Evolutionary conservation across 2,797 vertebrate species (phyloP), one percentile per base, ranked within the genome.

Genomic region (Hydrophis major): DNA sequence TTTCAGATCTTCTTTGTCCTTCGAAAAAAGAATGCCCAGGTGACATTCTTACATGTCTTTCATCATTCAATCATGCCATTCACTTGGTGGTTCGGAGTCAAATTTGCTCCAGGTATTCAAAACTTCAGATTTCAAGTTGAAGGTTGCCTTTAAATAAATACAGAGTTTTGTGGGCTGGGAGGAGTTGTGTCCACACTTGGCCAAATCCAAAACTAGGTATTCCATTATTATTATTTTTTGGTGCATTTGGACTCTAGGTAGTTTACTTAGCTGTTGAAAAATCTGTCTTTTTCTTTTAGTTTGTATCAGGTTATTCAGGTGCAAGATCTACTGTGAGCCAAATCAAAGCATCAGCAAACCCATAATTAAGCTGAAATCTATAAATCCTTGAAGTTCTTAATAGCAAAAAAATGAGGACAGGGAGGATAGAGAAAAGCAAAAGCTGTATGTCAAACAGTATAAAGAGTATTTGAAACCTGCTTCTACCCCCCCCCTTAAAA

Each of bases 41-140:
- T 99, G 96, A 99, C 99, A 63, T 99, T 99, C 96, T 98, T 99
- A 94, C 99, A 99, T 88, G 99, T 99, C 93, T 99, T 98, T 96
- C 99, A 99, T 98, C 99, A 99, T 96, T 98, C 99, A 56, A 99
- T 99, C 96, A 99, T 99, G 99, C 98, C 99, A 2, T 99, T 99
- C 97, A 99, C 99, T 95, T 99, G 99, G 99, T 99, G 99, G 99
- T 99, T 99, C 96, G 99, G 99, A 92, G 99, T 99, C 95, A 99
- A 98, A 95, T 99, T 99, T 97, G 97, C 99, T 96, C 5, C 98
- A 98, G 99, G 99, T 99, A 98, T 95, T 93, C 92, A 93, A 95
- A 94, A 95, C 53, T 59, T 93, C 25, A 50, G 18, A 42, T 83
- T 13, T 18, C 55, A 61, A 60, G 14, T 42, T 47, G 63, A 92